Base-by-base conservation (phyloP, 2,888 invertebrate genomes). In the Pyrrhia umbra region DNA sequence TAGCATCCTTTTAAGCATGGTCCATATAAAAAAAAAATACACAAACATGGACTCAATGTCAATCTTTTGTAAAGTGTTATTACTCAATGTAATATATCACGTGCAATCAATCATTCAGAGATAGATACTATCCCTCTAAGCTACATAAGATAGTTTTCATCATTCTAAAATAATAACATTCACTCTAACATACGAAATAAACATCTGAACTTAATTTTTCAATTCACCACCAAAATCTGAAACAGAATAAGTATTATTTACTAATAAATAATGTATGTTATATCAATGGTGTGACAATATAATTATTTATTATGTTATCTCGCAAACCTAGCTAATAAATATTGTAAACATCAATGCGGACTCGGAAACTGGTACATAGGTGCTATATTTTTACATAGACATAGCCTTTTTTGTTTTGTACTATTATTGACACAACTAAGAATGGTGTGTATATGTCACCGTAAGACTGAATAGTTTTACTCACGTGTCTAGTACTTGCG, bases 401-500 rank as follows among this genome's bases (percentile, higher is more conserved):
- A n/a, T n/a, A n/a, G n/a, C n/a, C n/a, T n/a, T n/a, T n/a, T n/a
- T n/a, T n/a, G n/a, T n/a, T n/a, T n/a, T n/a, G n/a, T n/a, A n/a
- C n/a, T n/a, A n/a, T n/a, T n/a, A n/a, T n/a, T n/a, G n/a, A n/a
- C n/a, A n/a, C n/a, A n/a, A n/a, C n/a, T n/a, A n/a, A n/a, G n/a
- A n/a, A n/a, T n/a, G n/a, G n/a, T n/a, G n/a, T n/a, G n/a, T n/a
- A n/a, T n/a, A n/a, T n/a, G n/a, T n/a, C n/a, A n/a, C n/a, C n/a
- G n/a, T n/a, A n/a, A n/a, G n/a, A n/a, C n/a, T n/a, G n/a, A n/a
- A n/a, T n/a, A n/a, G n/a, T n/a, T n/a, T n/a, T n/a, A n/a, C n/a
- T n/a, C n/a, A 64, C 52, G 6, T 6, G 49, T 21, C 77, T 86
- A 92, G 86, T 92, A 92, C 72, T 92, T 92, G 82, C 91, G 86